These are phyloP conservation scores for Leptocoma aspasia DNA, from an alignment of 2,113 vertebrate genomes.

Conservation along the genomic window DNA sequence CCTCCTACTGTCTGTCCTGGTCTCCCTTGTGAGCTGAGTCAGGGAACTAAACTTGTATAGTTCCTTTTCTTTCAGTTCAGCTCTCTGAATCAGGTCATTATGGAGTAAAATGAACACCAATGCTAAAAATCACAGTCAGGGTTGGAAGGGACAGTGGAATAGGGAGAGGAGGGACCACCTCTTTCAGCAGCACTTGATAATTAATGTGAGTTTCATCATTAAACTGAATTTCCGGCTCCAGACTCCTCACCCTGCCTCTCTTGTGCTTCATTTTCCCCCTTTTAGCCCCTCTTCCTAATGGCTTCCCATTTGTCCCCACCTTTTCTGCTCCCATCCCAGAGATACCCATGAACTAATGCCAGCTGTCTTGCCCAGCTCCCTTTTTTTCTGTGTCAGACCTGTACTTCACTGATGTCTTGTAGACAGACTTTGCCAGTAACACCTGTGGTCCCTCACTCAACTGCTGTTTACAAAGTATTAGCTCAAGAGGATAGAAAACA, in stretches of 20 bases:
- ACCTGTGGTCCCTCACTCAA: not conserved
- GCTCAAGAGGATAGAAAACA: not conserved
- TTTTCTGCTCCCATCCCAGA: not conserved
- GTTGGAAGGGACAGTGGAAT: not conserved
- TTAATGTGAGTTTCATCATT: not conserved
- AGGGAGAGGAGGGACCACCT: not conserved
- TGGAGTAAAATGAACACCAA: not conserved
- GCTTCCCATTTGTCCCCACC: not conserved
- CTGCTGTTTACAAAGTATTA: not conserved
- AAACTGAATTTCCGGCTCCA: not conserved
- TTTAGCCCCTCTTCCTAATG: not conserved
- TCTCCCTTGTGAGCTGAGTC: slow-evolving; percentile 25
- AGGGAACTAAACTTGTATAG: not conserved
- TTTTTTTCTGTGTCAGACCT: not conserved
- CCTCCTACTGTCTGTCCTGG: slow-evolving; percentile 4
- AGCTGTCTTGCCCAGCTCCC: not conserved
- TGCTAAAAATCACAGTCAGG: not conserved
- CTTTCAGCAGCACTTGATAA: not conserved
- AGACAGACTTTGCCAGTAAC: not conserved
- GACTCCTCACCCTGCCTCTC: not conserved
- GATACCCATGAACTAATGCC: not conserved
- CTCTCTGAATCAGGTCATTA: not conserved
- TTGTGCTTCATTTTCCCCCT: not conserved
- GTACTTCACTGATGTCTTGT: not conserved
- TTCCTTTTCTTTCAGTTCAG: not conserved